Evolutionary conservation across 1,140 invertebrate genomes (phyloP).

Genomic region (Drosophila burlai): DNA sequence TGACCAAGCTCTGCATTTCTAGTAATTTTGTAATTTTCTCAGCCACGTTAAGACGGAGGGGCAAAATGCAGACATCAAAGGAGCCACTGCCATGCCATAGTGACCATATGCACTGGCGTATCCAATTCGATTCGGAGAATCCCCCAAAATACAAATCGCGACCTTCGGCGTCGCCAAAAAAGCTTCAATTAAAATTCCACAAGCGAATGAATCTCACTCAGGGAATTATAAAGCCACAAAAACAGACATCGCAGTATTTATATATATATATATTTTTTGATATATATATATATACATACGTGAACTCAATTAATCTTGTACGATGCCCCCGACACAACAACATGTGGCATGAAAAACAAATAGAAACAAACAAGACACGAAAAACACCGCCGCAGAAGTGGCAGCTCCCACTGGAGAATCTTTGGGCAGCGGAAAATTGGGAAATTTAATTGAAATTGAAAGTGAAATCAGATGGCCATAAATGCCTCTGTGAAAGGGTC

Average conservation of each 20-base stretch:
- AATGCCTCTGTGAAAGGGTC: slow-evolving; percentile 7
- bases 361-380: slow-evolving; percentile 8
- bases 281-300: slow-evolving; percentile 14
- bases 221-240: slow-evolving; percentile 37
- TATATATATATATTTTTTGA: slow-evolving; percentile 35
- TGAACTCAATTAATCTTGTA: slow-evolving; percentile 62
- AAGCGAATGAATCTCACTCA: slow-evolving; percentile 27
- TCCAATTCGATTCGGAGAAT: slow-evolving; percentile 33
- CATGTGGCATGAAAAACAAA: slow-evolving; percentile 17
- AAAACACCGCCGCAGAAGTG: slow-evolving; percentile 20
- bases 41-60: neutral
- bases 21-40: slow-evolving; percentile 55
- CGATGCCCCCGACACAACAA: slow-evolving; percentile 29
- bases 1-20: slow-evolving; percentile 17
- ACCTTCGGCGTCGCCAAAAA: slow-evolving; percentile 64
- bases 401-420: slow-evolving; percentile 7
- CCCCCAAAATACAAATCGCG: slow-evolving; percentile 33
- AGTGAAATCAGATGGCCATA: neutral
- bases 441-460: slow-evolving; percentile 22
- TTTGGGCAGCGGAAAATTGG: slow-evolving; percentile 21
- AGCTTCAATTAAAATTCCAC: slow-evolving; percentile 76
- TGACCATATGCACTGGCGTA: slow-evolving; percentile 14
- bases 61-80: slow-evolving; percentile 31
- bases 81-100: slow-evolving; percentile 5
- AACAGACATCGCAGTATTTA: slow-evolving; percentile 27